phyloP scores from a whole-genome alignment of 2,113 vertebrate genomes.

The Dendrocopos noguchii region DNA sequence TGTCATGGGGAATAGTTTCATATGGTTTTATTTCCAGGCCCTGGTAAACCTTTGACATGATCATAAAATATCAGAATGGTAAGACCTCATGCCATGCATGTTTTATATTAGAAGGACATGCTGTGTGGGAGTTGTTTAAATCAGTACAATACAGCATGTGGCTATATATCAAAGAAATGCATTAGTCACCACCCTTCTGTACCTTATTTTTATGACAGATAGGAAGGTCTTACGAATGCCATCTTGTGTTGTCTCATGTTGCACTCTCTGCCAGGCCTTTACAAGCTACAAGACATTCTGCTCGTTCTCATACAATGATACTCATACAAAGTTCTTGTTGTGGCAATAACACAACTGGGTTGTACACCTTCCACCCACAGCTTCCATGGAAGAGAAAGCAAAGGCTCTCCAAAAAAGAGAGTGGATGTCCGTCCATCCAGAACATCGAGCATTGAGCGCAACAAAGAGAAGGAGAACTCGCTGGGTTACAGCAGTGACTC shows the following conservation, averaged over 20 bases:
- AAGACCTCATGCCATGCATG: neutral
- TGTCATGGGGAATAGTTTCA: neutral
- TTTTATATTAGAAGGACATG: neutral
- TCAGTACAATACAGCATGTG: neutral
- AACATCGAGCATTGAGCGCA: constrained; percentile 84
- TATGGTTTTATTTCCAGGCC: neutral
- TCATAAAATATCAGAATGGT: neutral
- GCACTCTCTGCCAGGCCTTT: neutral
- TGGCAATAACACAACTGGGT: neutral
- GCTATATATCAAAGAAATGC: neutral
- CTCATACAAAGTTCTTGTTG: neutral
- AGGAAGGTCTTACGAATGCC: neutral
- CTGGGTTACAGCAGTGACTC: constrained; percentile 64
- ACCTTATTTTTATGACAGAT: neutral
- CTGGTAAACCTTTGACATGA: neutral
- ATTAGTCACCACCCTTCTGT: neutral
- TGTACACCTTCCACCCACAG: constrained; percentile 67
- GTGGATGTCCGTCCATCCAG: constrained; percentile 84
- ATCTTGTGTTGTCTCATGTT: neutral
- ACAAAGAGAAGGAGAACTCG: constrained; percentile 73
- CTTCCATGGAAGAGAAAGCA: constrained; percentile 88
- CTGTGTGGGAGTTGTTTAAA: neutral
- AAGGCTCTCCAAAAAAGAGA: constrained; percentile 88
- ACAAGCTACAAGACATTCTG: neutral
- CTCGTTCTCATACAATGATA: neutral